Conservation (phyloP, 2,113 vertebrate genomes). For the Anthoscopus minutus region DNA sequence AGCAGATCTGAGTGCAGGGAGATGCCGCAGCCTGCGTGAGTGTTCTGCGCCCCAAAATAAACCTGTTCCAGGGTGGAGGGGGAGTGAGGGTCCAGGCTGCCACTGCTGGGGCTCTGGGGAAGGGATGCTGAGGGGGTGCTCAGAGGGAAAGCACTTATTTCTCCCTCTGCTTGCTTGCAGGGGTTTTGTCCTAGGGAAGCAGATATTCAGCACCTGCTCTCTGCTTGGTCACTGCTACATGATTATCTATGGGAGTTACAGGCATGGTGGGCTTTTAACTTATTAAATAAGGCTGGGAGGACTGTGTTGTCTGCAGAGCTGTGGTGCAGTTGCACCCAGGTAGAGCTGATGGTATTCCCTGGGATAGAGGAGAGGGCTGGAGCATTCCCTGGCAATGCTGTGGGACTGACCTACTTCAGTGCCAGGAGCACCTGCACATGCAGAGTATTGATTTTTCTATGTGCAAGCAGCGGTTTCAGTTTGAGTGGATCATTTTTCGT, state of each 20-base stretch:
- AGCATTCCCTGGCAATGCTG: not conserved
- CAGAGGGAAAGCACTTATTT: not conserved
- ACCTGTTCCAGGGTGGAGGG: not conserved
- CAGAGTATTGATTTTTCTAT: not conserved
- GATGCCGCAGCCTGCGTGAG: not conserved
- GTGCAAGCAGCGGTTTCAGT: not conserved
- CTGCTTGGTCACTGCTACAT: not conserved
- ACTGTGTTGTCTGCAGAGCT: not conserved
- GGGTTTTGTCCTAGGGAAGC: not conserved
- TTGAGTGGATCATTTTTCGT: not conserved
- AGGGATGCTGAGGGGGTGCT: not conserved
- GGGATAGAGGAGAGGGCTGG: not conserved
- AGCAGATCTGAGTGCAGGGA: not conserved
- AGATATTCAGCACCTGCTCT: not conserved
- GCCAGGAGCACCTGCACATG: not conserved
- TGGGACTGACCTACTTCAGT: not conserved
- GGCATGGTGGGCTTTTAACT: not conserved
- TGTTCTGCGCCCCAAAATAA: not conserved
- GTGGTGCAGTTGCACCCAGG: not conserved
- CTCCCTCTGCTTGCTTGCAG: not conserved
- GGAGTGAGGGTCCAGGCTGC: not conserved
- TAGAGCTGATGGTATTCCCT: not conserved
- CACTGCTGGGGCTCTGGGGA: not conserved
- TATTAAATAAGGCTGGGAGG: not conserved
- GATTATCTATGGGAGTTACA: not conserved